Base-by-base conservation (phyloP, 2,888 invertebrate species). In the Aphrophora alni region DNA sequence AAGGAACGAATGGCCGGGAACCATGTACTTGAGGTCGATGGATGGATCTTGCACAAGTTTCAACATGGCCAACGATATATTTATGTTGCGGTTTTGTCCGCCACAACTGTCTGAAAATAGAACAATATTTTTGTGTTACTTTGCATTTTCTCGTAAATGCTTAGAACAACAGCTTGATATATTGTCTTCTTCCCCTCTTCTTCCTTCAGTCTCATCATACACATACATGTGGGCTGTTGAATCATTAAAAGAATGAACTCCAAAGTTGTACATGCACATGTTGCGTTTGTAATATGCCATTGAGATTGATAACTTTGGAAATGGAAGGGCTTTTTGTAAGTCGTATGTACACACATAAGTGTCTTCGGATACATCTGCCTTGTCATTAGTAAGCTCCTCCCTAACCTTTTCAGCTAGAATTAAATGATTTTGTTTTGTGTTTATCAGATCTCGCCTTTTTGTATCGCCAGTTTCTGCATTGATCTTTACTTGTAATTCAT, bases 271-370 rank as follows among this genome's bases (percentile, higher is more conserved):
- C 38, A 85, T 81, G 69, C 85, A 85, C 84, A 84, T 84, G 80
- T 86, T 86, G 74, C 85, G 78, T 82, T 86, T 86, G 78, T 86
- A 85, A 84, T 86, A 85, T 2, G 86, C 86, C 7, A 33, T 8
- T 33, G 33, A 33, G 5, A 77, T 80, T 5, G 44, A 21, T 27
- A 81, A 17, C 17, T 75, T 79, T 25, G 78, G 78, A 69, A 81
- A 81, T 38, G 78, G 27, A 12, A 81, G 28, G 1, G 78, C 81
- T 69, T 81, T 81, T 71, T 81, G 75, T 4, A 81, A 59, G 33
- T 79, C 79, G 59, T 68, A 79, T 33, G 80, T 80, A 3, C 70
- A 44, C 12, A 26, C 80, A 71, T 81, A 81, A 25, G 26, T 69
- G 26, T 68, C 69, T 14, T 81, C 70, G n/a, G 78, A 71, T 24